A percentile compares a stretch with the other conserved stretches of the same genome.
Evolutionary conservation across 2,113 vertebrate species (phyloP).

Genomic region (Ophthalmolycus amberensis): DNA sequence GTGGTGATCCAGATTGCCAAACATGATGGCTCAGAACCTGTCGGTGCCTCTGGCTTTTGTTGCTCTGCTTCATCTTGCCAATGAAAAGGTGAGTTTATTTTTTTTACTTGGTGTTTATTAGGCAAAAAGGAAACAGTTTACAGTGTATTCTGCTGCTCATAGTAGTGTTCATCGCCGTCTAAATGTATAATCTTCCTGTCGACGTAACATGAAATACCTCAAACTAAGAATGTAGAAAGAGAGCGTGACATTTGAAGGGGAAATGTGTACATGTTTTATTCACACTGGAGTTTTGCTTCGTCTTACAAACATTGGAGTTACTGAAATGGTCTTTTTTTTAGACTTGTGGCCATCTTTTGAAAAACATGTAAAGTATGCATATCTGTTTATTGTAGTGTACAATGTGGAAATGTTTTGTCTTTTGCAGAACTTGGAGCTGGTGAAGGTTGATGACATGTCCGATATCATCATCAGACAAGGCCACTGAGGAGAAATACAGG

Average conservation of each 20-base stretch:
- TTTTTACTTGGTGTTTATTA: not conserved
- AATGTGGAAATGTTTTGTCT: conserved; percentile 11
- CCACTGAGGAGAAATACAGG: conserved; percentile 58
- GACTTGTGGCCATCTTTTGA: not conserved
- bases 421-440: conserved; percentile 83
- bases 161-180: not conserved
- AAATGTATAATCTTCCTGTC: not conserved
- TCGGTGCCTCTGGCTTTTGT: conserved; percentile 91
- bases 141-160: not conserved
- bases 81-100: conserved; percentile 89
- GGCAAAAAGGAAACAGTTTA: not conserved
- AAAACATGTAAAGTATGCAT: not conserved
- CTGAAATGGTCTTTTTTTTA: not conserved
- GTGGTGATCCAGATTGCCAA: conserved; percentile 84
- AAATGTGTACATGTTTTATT: not conserved
- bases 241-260: not conserved
- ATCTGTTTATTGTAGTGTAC: not conserved
- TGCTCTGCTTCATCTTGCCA: conserved; percentile 93
- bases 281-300: not conserved
- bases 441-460: conserved; percentile 85
- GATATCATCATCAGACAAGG: conserved; percentile 86
- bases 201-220: not conserved
- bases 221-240: not conserved
- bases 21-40: conserved; percentile 89
- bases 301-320: not conserved